Percentiles rank a stretch among this genome's conserved stretches.
phyloP scores from a whole-genome alignment of 2,113 vertebrate species.

The Apeltes quadracus region DNA sequence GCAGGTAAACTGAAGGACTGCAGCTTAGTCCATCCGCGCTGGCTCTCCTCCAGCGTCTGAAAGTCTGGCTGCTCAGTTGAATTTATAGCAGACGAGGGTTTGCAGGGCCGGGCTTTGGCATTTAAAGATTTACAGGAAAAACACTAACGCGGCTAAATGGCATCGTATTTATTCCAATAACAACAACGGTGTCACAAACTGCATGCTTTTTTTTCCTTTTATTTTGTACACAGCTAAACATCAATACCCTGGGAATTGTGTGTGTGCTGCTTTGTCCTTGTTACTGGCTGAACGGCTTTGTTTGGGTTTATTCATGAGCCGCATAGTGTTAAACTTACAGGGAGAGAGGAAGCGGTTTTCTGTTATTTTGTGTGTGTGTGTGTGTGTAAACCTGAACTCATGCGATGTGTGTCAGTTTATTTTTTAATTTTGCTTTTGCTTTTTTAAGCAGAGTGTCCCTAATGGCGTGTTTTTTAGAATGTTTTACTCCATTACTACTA shows the following conservation, averaged over 20 bases:
- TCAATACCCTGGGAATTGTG: conserved; percentile 61
- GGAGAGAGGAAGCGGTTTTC: conserved; percentile 6
- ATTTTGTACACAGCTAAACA: conserved; percentile 48
- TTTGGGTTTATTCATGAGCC: conserved; percentile 53
- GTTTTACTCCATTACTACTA: neutral
- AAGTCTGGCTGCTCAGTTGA: conserved; percentile 46
- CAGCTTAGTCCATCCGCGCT: conserved; percentile 23
- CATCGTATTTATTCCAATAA: conserved; percentile 61
- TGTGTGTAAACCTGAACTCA: conserved; percentile 22
- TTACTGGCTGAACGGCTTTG: conserved; percentile 56
- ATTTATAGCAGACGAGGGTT: conserved; percentile 38
- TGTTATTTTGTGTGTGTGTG: conserved; percentile 16
- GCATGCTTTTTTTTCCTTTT: conserved; percentile 55
- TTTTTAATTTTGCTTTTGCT: neutral
- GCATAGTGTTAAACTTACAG: conserved; percentile 50
- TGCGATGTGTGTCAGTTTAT: neutral
- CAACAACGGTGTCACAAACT: conserved; percentile 59
- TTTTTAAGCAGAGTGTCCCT: neutral
- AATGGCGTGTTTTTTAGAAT: neutral
- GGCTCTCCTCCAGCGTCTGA: conserved; percentile 46
- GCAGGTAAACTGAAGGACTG: conserved; percentile 18
- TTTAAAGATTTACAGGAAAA: conserved; percentile 62
- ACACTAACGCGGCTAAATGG: conserved; percentile 52
- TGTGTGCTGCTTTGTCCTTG: conserved; percentile 53
- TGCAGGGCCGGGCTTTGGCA: conserved; percentile 48